phyloP scores from a whole-genome alignment of 1,140 invertebrate species.

The Monomorium pharaonis region DNA sequence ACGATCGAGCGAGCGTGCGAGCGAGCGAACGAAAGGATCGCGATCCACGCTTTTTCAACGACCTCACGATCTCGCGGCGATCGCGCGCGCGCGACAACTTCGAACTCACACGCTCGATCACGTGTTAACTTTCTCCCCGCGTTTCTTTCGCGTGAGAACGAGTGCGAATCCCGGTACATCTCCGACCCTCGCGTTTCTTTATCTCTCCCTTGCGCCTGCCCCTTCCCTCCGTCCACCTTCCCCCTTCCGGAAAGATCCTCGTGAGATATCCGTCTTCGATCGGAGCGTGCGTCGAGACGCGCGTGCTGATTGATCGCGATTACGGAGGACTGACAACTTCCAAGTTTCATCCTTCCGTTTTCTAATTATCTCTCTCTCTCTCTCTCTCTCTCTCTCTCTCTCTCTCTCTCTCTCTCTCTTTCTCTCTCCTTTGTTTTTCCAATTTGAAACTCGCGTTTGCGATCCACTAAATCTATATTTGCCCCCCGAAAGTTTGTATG shows the following conservation, averaged over 20 bases:
- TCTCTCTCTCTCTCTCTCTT: too few relatives aligned
- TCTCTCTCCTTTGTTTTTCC: background rate
- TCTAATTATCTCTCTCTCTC: background rate
- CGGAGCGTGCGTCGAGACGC: constrained; percentile 3
- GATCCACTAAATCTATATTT: background rate
- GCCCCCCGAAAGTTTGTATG: background rate
- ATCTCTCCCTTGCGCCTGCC: background rate
- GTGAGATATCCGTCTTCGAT: background rate
- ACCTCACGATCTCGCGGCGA: background rate
- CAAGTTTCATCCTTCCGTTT: background rate
- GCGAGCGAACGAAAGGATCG: constrained; percentile 5
- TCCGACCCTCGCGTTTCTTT: background rate
- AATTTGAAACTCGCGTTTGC: background rate
- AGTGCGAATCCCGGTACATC: constrained; percentile 14
- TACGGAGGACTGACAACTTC: background rate
- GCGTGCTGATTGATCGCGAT: constrained; percentile 40
- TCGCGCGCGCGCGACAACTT: background rate
- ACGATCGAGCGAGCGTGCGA: too few relatives aligned
- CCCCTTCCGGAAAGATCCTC: background rate
- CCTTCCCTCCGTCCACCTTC: background rate
- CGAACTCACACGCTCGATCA: background rate
- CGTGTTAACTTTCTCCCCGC: background rate
- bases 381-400: too few relatives aligned
- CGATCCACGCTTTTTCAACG: constrained; percentile 36
- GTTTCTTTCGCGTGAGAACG: background rate